These are phyloP conservation scores for Calliphora vicina DNA, from an alignment of 1,140 invertebrate genomes.

Conservation along the genomic window DNA sequence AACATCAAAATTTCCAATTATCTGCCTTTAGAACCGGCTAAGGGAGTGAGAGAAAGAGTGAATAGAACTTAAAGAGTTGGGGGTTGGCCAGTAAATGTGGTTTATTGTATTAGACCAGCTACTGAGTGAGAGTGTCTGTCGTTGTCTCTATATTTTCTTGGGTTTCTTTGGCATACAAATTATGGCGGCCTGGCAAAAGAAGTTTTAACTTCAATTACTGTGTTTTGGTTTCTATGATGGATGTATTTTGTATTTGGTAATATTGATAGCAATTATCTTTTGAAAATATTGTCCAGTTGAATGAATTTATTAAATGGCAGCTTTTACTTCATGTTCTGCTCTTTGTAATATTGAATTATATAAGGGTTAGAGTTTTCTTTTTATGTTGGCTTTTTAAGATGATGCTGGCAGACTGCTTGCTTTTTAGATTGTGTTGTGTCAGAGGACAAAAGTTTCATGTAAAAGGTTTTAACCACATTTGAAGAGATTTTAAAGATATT, in stretches of 20 bases:
- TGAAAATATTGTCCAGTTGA: constrained; percentile 12
- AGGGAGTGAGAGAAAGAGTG: too few species aligned
- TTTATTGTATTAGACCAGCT: neutral
- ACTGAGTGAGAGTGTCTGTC: neutral
- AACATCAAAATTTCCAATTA: too few species aligned
- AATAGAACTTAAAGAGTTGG: too few species aligned
- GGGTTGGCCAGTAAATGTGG: neutral
- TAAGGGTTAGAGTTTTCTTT: constrained; percentile 1
- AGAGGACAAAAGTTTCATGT: neutral
- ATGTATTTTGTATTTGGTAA: neutral
- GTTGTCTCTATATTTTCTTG: neutral
- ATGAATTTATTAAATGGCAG: neutral
- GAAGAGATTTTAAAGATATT: neutral
- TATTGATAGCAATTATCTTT: constrained; percentile 17
- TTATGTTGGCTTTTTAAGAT: constrained; percentile 7
- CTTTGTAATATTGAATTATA: too few species aligned
- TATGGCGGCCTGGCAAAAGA: neutral
- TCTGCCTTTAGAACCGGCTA: too few species aligned
- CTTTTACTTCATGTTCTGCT: too few species aligned
- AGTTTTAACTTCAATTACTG: constrained; percentile 1
- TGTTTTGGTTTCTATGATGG: neutral
- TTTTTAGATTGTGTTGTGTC: neutral
- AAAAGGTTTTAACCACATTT: neutral
- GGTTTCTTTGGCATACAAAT: neutral
- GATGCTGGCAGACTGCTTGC: neutral